phyloP scores from a whole-genome alignment of 30 jellyfish, hydroid and myxozoan species.

The Aurelia coerulea region DNA sequence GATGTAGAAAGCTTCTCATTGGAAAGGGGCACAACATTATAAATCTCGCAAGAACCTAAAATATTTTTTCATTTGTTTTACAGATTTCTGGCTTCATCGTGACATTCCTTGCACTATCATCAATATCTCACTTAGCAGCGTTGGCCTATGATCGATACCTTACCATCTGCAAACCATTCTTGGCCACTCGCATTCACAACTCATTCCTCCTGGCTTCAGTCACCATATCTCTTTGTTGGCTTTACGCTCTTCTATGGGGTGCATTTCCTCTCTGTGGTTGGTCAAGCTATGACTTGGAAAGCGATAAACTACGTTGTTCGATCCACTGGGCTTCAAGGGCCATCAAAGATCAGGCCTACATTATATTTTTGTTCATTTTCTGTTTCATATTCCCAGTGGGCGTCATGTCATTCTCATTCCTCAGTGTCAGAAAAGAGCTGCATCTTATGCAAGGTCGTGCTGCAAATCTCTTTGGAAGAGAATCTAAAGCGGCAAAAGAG shows the following conservation, averaged over 20 bases:
- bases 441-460: conserved; percentile 48
- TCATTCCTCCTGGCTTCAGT: background rate
- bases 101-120: conserved; percentile 65
- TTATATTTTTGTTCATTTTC: conserved; percentile 35
- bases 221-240: conserved; percentile 49
- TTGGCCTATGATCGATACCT: conserved; percentile 69
- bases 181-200: conserved; percentile 33
- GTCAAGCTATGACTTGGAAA: conserved; percentile 67
- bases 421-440: conserved; percentile 22
- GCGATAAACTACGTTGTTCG: conserved; percentile 68
- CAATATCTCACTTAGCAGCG: conserved; percentile 59
- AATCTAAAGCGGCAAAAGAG: conserved; percentile 43
- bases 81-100: conserved; percentile 64
- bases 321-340: conserved; percentile 62
- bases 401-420: conserved; percentile 59
- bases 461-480: conserved; percentile 52
- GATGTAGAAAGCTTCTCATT: too few relatives aligned
- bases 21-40: background rate
- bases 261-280: conserved; percentile 68
- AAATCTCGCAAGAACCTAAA: background rate
- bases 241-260: conserved; percentile 66
- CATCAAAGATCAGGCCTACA: conserved; percentile 41
- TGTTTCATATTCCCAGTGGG: conserved; percentile 58
- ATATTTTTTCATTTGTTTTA: background rate
- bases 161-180: conserved; percentile 75